Base-by-base conservation (phyloP, 35 echinoderm and acorn worm species). In the Ptychodera flava region DNA sequence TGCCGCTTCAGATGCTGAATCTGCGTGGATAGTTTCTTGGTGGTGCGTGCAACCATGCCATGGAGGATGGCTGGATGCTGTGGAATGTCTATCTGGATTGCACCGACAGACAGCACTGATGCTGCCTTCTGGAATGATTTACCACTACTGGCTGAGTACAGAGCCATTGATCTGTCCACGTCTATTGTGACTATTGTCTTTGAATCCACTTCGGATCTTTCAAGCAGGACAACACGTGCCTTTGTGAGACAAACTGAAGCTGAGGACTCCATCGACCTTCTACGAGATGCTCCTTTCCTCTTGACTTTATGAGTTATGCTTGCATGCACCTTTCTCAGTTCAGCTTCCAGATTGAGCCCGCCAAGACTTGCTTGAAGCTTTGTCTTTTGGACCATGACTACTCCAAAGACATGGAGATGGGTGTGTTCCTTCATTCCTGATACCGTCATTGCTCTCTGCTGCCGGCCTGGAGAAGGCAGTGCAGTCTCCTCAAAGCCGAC, bases 311-410 rank as follows among this genome's bases (percentile, higher is more conserved):
- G 32, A 14, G 87, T 92, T 28, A 98, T 30, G 80, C 95, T 91
- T 0, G 87, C 85, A 33, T 80, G 80, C 31, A 98, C 78, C 36
- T 92, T 28, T 28, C 85, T 88, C 0, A 93, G 85, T 76, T 98
- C 95, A 35, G 90, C 93, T 38, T 98, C 95, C 1, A 94, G 85
- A 35, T 94, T 92, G 2, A 98, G 90, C 31, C 95, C 92, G 38
- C 92, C 95, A 29, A 98, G 86, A 83, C 93, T 90, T 10, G 92
- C 93, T 35, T 94, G 84, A 27, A 98, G 34, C 37, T 64, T 64
- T 64, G 45, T 12, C 6, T 22, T 6, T 64, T 64, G 45, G 22
- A 64, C 45, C 45, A 64, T 64, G 6, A 64, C 45, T 64, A 64
- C 45, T 12, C 45, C 45, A 64, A 64, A 64, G 22, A 64, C 45